Evolutionary conservation across 2,113 vertebrate genomes (phyloP).

Genomic region (Carollia perspicillata): DNA sequence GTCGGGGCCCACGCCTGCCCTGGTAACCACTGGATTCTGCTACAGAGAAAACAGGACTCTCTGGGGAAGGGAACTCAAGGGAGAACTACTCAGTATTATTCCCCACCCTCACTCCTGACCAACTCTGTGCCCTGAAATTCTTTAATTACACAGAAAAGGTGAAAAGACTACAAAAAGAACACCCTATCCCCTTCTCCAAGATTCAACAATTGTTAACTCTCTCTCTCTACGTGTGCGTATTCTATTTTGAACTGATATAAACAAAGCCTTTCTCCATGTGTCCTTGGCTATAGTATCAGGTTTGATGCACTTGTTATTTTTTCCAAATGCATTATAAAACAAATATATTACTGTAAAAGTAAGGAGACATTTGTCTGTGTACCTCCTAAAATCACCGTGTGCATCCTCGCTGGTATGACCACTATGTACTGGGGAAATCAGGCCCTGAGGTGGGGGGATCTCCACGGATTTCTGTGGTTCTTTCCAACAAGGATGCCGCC

Average conservation of each 20-base stretch:
- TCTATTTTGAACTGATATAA: slow-evolving; percentile 22
- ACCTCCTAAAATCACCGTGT: background rate
- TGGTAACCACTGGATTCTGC: background rate
- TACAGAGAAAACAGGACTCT: background rate
- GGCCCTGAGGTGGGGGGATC: background rate
- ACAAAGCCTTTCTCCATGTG: slow-evolving; percentile 22
- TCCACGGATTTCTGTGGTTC: background rate
- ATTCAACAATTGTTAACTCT: background rate
- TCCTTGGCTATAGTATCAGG: slow-evolving; percentile 5
- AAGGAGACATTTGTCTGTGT: background rate
- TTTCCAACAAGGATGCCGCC: background rate
- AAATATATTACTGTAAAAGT: background rate
- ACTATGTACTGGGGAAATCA: background rate
- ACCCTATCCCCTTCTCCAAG: background rate
- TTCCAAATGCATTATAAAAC: background rate
- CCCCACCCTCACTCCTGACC: too few relatives aligned
- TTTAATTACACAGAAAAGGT: background rate
- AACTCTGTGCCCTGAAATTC: background rate
- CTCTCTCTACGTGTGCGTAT: background rate
- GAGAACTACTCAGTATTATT: background rate
- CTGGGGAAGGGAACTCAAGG: background rate
- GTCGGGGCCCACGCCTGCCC: background rate
- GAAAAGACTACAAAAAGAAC: background rate
- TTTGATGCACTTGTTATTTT: background rate
- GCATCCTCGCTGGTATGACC: too few relatives aligned